Base-by-base conservation (phyloP, 2,888 invertebrate species). In the Prostheceraeus crozeri region DNA sequence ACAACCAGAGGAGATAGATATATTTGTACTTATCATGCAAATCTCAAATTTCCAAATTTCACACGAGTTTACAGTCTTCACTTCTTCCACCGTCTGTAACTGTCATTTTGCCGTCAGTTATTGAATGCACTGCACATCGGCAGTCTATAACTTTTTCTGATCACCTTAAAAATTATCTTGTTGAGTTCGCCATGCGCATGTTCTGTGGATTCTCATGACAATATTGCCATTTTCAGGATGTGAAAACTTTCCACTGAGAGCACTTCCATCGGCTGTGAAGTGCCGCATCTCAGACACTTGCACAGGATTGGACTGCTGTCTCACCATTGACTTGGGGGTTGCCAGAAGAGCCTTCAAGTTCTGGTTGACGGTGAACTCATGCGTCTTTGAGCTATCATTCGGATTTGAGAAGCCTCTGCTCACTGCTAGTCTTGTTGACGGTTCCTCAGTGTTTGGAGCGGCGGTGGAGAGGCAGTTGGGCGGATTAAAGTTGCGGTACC, bases 251-350 rank as follows among this genome's bases (percentile, higher is more conserved):
- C 4, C 45, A 11, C 31, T 65, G 1, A 46, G 54, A 3, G 25
- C 33, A 6, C 64, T 67, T 10, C 65, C 65, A 0, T 48, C 40
- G 10, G 51, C 48, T 3, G 35, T 60, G 6, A 58, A 61, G 21
- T 67, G 67, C 58, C 57, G 62, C 36, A 58, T 67, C 19, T 58
- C 63, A 0, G 57, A 64, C 19, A 48, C 63, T 4, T 67, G 68
- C 63, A 61, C 62, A 10, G 55, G 55, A 3, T 19, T 55, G 19
- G 55, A 55, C 31, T 55, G 55, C 23, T 55, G 55, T 23, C 27
- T 30, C 19, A 23, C 14, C 48, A 55, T 55, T 21, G 40, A 55
- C 11, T 36, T 55, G 14, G 54, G 52, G 2, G 52, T 55, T 31
- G 14, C 16, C 14, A 53, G 21, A 3, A 25, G 30, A 14, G 23